Base-by-base conservation (phyloP, 2,797 vertebrate genomes). In the Mus spretus region DNA sequence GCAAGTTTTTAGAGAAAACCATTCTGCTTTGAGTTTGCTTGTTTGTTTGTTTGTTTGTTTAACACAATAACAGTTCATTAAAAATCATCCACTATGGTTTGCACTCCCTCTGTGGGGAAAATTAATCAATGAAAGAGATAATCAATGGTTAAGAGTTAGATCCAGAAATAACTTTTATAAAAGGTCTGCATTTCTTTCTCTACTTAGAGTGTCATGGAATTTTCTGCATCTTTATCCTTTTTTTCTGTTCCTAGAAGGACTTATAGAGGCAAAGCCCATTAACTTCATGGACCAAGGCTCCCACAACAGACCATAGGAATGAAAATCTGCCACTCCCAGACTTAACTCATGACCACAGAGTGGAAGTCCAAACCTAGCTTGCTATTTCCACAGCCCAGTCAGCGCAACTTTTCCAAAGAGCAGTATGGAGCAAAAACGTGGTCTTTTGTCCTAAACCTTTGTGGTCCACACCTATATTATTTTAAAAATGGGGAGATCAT, bases 1-100 rank as follows among this genome's bases (percentile, higher is more conserved):
- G 77, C 9, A 75, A 90, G 93, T 82, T 90, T 90, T 90, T 95
- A 89, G 1, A 87, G n/a, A 44, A 95, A 93, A 31, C 55, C 31
- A 11, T 61, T 89, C 59, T 87, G 31, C 26, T 93, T 74, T 80
- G 34, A 44, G 50, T 34, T 75, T 75, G 40, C 19, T 84, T 74
- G 22, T 93, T 57, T 47, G 40, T 47, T 44, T 44, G 65, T 15
- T 74, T 74, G n/a, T 40, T 74, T 65, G 79, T 34, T 85, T 67
- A 34, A 47, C 47, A 74, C 6, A 79, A 37, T 40, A 90, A 80
- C 1, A 92, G 90, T 34, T 20, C 24, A 83, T 65, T n/a, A 61
- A 83, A 92, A 94, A 77, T 70, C 22, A 78, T 67, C 83, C 85
- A 84, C 19, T 61, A 67, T 44, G n/a, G 11, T 59, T 47, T 53